Conservation (phyloP, 2,797 vertebrate genomes). For the Pangasius macronema region DNA sequence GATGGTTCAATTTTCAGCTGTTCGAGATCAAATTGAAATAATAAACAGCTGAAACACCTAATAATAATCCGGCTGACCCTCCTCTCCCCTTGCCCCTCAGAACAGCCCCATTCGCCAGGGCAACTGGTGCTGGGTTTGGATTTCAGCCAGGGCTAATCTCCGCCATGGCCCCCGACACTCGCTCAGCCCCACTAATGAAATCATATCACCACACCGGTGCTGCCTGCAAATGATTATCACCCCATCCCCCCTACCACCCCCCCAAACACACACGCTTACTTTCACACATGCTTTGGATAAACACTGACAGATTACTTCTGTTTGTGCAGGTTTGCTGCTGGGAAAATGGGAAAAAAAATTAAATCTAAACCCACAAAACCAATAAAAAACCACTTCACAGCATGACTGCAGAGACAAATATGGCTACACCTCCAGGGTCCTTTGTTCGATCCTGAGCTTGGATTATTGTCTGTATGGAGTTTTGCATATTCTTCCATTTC, state of each 20-base stretch:
- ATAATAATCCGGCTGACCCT: slow-evolving; percentile 73
- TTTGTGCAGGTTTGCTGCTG: background rate
- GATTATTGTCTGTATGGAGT: background rate
- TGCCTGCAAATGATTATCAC: slow-evolving; percentile 75
- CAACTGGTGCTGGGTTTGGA: slow-evolving; percentile 70
- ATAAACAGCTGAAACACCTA: slow-evolving; percentile 83
- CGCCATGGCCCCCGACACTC: slow-evolving; percentile 62
- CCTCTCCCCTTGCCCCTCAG: slow-evolving; percentile 49
- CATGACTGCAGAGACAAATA: slow-evolving; percentile 12
- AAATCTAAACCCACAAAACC: background rate
- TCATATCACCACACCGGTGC: slow-evolving; percentile 64
- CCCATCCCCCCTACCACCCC: slow-evolving; percentile 47
- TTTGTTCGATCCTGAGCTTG: background rate
- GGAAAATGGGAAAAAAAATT: background rate
- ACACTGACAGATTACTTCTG: slow-evolving; percentile 29
- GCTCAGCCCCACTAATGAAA: slow-evolving; percentile 68
- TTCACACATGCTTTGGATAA: slow-evolving; percentile 20
- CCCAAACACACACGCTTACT: slow-evolving; percentile 29
- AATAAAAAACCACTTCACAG: slow-evolving; percentile 7
- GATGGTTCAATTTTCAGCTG: slow-evolving; percentile 84
- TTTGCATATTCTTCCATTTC: background rate
- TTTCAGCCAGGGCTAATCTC: slow-evolving; percentile 74
- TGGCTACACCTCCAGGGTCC: background rate
- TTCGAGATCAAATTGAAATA: slow-evolving; percentile 84
- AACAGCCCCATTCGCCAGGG: slow-evolving; percentile 60